Percentiles rank a stretch among this genome's conserved stretches.
phyloP scores from a whole-genome alignment of 2,888 invertebrate species.

The Agrilus cyanescens region DNA sequence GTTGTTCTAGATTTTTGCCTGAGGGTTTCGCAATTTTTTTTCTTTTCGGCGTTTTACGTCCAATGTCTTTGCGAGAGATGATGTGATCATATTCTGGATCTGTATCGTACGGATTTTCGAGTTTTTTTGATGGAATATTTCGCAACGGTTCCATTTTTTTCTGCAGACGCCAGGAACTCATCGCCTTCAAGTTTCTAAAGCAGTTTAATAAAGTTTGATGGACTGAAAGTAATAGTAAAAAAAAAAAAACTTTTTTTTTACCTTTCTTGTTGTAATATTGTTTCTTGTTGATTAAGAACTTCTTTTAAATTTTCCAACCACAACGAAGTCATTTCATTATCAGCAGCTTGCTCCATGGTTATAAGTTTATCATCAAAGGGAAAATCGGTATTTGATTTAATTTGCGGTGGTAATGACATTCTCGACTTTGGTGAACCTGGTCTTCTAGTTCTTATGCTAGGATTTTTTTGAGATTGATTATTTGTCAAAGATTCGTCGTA shows the following conservation, averaged over 20 bases:
- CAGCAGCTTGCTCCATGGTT: constrained; percentile 28
- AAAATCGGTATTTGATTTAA: too few relatives aligned
- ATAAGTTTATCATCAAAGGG: too few relatives aligned
- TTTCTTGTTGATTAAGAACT: constrained; percentile 41
- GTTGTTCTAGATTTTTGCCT: constrained; percentile 28
- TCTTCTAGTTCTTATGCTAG: too few relatives aligned
- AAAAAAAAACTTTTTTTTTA: constrained; percentile 30
- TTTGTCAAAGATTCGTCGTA: too few relatives aligned
- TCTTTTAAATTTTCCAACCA: constrained; percentile 46
- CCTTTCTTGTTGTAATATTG: constrained; percentile 49
- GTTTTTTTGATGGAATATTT: constrained; percentile 4
- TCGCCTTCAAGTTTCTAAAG: constrained; percentile 35
- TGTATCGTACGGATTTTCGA: constrained; percentile 41
- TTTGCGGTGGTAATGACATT: too few relatives aligned
- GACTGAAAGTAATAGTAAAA: too few relatives aligned
- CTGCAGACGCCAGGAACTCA: constrained; percentile 43
- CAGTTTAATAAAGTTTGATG: neutral
- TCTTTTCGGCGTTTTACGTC: too few relatives aligned
- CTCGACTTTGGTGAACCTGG: too few relatives aligned
- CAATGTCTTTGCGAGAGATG: constrained; percentile 33
- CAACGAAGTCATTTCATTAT: constrained; percentile 36
- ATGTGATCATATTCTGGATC: constrained; percentile 43
- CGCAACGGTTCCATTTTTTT: constrained; percentile 20
- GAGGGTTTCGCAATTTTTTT: constrained; percentile 32
- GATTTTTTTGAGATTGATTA: too few relatives aligned